Percentiles rank a stretch among this genome's conserved stretches.
phyloP scores from a whole-genome alignment of 2,797 vertebrate species.

The Argyrosomus regius region DNA sequence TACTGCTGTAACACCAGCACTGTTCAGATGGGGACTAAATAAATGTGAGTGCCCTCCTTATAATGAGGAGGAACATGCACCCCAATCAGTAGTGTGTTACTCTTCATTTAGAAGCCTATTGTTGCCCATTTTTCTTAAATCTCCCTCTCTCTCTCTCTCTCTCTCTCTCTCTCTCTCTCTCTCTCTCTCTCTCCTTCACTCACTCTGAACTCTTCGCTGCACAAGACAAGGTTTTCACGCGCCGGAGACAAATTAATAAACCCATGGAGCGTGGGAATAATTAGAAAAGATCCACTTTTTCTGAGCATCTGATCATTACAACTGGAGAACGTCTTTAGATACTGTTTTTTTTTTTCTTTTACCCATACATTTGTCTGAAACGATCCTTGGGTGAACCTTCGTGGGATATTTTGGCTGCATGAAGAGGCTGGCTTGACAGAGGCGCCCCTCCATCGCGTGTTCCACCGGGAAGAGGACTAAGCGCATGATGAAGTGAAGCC shows the following conservation, averaged over 20 bases:
- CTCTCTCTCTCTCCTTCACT: conserved; percentile 13
- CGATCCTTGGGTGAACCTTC: conserved; percentile 24
- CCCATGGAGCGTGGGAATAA: conserved; percentile 47
- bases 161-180: background rate
- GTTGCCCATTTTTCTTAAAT: background rate
- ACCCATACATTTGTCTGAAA: background rate
- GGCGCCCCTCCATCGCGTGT: conserved; percentile 57
- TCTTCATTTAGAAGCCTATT: conserved; percentile 17
- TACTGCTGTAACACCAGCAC: conserved; percentile 11
- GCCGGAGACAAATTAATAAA: conserved; percentile 43
- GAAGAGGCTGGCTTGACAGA: conserved; percentile 57
- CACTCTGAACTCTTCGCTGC: conserved; percentile 57
- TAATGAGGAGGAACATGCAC: conserved; percentile 25
- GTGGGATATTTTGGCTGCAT: conserved; percentile 62
- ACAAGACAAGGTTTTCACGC: conserved; percentile 54
- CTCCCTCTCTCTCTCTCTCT: conserved; percentile 1
- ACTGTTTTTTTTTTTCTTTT: background rate
- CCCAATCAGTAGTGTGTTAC: conserved; percentile 10
- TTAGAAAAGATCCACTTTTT: conserved; percentile 60
- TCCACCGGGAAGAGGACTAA: conserved; percentile 64
- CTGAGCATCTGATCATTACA: background rate
- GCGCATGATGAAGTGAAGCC: conserved; percentile 61
- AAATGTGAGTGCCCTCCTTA: conserved; percentile 1
- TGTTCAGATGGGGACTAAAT: conserved; percentile 28
- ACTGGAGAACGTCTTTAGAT: conserved; percentile 15